Conservation (phyloP, 2,113 vertebrate species). For the Dendrocopos noguchii region DNA sequence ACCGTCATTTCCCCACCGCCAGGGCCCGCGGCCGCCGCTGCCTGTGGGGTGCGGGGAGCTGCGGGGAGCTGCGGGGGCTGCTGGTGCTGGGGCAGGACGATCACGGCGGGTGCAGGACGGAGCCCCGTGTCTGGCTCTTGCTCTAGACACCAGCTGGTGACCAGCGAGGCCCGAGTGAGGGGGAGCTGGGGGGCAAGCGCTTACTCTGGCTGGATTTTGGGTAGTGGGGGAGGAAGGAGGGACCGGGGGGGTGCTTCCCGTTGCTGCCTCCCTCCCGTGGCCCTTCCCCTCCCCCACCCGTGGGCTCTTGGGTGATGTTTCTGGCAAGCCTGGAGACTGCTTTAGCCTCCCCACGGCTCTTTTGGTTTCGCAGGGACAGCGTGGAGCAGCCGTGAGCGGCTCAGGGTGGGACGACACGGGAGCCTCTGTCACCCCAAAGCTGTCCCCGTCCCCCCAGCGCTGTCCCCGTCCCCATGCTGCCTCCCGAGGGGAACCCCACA, state of each 20-base stretch:
- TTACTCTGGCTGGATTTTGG: not conserved
- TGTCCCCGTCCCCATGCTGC: not conserved
- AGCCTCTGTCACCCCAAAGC: not conserved
- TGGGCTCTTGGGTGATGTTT: rapidly evolving
- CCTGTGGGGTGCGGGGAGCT: too few relatives aligned
- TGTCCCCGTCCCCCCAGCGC: rapidly evolving
- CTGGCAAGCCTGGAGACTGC: not conserved
- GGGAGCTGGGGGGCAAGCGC: not conserved
- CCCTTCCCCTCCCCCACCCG: rapidly evolving
- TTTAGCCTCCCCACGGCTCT: not conserved
- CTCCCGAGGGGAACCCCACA: not conserved
- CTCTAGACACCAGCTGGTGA: not conserved
- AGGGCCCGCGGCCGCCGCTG: too few relatives aligned
- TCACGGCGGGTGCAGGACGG: rapidly evolving
- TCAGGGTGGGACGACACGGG: rapidly evolving
- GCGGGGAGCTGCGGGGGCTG: not conserved
- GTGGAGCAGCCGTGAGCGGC: rapidly evolving
- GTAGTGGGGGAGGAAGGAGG: not conserved
- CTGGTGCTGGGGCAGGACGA: not conserved
- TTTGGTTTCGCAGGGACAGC: not conserved
- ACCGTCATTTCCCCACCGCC: too few relatives aligned
- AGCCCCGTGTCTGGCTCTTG: not conserved
- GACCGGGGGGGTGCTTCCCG: not conserved
- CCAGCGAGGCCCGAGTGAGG: not conserved
- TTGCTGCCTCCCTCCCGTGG: not conserved